Evolutionary conservation across 2,113 vertebrate genomes (phyloP), one percentile per base, ranked within the genome.

Genomic region (Eurystomus gularis): DNA sequence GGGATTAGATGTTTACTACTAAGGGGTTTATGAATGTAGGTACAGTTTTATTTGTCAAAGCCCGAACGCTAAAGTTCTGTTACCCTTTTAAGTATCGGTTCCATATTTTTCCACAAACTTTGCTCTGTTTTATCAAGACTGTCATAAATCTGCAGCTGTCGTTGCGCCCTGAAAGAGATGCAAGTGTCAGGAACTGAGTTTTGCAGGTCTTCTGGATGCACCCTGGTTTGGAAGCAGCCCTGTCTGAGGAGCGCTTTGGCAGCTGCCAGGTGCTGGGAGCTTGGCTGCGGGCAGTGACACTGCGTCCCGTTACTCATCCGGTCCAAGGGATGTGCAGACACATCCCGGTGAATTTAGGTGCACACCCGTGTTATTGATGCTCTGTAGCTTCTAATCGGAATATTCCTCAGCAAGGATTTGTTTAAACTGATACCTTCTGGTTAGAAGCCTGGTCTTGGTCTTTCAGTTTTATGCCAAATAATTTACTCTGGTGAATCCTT

Each of bases 21-120:
- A 82, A 42, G 93, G 79, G 26, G 49, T 95, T 97, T 81, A 71
- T 71, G 58, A 92, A 85, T 73, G 93, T 95, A 73, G 68, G 60
- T 81, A 76, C 68, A 55, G 58, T 96, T 97, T 96, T 70, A 25
- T 93, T 97, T 97, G 91, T 81, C 82, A 57, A 82, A 92, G 72
- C 31, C 90, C 76, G 37, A 96, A 92, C 86, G 86, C 91, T 95
- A 7, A 96, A 75, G 28, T 73, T 94, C 44, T 87, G 25, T 42
- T 88, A 5, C 73, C 76, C 39, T 61, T 95, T 88, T 61, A 83
- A 64, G 23, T 82, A 83, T 82, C 17, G 49, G 31, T 87, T 90
- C 57, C n/a, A 13, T 51, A 69, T 40, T 97, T 94, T 94, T 76
- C 42, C 77, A 75, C 66, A 71, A 73, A 83, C 40, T 75, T 92